Percentiles rank a stretch among this genome's conserved stretches.
phyloP scores from a whole-genome alignment of 2,888 invertebrate species.

The Acanthoscelides obtectus region DNA sequence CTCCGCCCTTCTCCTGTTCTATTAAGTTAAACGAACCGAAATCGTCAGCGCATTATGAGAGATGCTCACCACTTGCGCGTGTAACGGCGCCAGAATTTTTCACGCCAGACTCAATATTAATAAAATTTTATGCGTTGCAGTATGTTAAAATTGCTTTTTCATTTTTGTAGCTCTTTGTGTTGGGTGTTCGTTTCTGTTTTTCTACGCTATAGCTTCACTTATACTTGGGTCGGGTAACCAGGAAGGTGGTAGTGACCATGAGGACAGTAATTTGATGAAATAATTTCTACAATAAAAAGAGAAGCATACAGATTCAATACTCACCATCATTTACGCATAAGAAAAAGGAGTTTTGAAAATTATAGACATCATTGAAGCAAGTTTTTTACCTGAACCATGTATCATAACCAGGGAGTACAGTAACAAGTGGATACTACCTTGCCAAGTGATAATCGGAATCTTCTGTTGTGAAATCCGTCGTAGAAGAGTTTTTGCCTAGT shows the following conservation, averaged over 20 bases:
- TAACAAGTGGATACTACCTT: too few species aligned
- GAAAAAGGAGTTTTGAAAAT: too few species aligned
- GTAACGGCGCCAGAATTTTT: neutral
- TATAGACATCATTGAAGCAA: too few species aligned
- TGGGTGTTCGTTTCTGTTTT: neutral
- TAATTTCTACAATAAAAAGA: too few species aligned
- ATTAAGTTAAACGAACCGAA: neutral
- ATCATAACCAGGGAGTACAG: too few species aligned
- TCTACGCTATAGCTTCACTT: neutral
- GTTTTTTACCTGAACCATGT: too few species aligned
- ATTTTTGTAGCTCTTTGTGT: neutral
- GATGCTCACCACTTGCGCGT: neutral
- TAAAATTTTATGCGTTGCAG: neutral
- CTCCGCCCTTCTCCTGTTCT: neutral
- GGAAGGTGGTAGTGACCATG: neutral
- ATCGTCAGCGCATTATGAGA: neutral
- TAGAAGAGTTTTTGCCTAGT: too few species aligned
- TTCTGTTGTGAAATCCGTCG: too few species aligned
- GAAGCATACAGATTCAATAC: too few species aligned
- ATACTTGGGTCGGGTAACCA: neutral
- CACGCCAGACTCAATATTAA: neutral
- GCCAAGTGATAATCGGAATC: too few species aligned
- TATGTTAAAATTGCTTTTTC: neutral
- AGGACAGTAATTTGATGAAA: too few species aligned
- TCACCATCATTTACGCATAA: too few species aligned